phyloP scores from a whole-genome alignment of 2,888 invertebrate species.

The Elysia crispata region DNA sequence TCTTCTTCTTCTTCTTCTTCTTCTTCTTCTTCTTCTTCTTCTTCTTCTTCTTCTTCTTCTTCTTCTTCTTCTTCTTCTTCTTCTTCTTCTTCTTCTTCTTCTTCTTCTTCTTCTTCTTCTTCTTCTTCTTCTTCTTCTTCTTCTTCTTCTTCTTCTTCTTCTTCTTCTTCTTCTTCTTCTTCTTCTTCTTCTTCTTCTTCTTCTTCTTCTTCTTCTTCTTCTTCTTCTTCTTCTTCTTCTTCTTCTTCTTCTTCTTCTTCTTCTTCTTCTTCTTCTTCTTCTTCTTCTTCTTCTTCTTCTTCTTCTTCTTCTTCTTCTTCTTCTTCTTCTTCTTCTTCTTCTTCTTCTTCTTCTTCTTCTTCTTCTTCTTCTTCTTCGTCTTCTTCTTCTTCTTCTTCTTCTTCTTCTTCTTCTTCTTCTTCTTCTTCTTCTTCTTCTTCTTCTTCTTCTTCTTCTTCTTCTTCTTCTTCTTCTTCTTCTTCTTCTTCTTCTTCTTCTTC shows the following conservation, averaged over 20 bases:
- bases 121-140: conserved; percentile 17
- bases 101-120: conserved; percentile 1
- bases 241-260: conserved; percentile 11
- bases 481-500: no score
- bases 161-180: conserved; percentile 29
- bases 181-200: conserved; percentile 24
- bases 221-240: conserved; percentile 27
- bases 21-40: not conserved
- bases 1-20: not conserved
- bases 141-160: conserved; percentile 30
- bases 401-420: not conserved
- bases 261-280: conserved; percentile 11
- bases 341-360: no score
- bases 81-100: not conserved
- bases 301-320: no score
- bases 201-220: conserved; percentile 33
- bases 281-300: conserved; percentile 25
- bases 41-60: not conserved
- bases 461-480: no score
- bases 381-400: conserved; percentile 11
- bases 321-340: no score
- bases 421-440: not conserved
- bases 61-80: conserved; percentile 1
- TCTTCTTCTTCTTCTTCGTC: not conserved
- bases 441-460: no score